Evolutionary conservation across 2,797 vertebrate species (phyloP).

Genomic region (Halcyon smyrnensis): DNA sequence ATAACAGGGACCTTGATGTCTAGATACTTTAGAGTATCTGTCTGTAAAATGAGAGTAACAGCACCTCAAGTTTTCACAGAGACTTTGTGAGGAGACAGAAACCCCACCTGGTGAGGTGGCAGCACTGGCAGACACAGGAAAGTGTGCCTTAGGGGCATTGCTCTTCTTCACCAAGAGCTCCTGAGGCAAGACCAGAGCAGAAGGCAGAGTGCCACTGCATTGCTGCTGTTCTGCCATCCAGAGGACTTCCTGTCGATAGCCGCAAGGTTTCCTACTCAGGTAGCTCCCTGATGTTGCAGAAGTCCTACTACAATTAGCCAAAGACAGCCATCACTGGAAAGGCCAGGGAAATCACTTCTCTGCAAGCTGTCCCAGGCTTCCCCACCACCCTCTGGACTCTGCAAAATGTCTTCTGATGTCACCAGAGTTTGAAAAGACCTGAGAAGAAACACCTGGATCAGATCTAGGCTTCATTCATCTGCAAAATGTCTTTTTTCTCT

Average conservation of each 20-base stretch:
- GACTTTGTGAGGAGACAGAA: not conserved
- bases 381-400: not conserved
- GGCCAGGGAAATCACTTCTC: not conserved
- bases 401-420: not conserved
- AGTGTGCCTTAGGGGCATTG: not conserved
- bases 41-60: not conserved
- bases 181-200: not conserved
- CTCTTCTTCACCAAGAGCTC: not conserved
- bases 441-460: not conserved
- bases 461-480: conserved; percentile 7
- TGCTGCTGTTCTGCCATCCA: not conserved
- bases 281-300: not conserved
- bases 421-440: not conserved
- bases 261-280: rapidly evolving
- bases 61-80: not conserved
- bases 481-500: not conserved
- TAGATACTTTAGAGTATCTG: not conserved
- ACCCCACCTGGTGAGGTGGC: not conserved
- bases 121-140: not conserved
- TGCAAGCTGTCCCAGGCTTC: not conserved
- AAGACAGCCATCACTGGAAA: not conserved
- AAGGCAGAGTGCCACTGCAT: rapidly evolving
- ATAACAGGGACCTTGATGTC: not conserved
- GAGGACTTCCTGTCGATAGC: not conserved
- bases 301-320: not conserved